These are phyloP conservation scores for Chloroceryle aenea DNA, from an alignment of 2,113 vertebrate genomes.

Conservation along the genomic window DNA sequence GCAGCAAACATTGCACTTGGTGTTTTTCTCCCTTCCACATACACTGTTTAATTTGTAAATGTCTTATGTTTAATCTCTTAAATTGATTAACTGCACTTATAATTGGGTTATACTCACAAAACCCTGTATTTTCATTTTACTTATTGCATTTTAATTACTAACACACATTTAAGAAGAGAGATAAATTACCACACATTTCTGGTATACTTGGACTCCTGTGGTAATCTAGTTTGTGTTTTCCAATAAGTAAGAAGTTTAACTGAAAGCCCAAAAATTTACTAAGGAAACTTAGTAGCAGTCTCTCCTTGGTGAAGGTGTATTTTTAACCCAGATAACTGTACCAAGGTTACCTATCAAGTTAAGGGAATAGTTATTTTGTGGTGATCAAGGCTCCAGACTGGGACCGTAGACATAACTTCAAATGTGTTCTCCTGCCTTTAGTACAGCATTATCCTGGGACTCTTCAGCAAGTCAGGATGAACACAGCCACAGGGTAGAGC, in stretches of 20 bases:
- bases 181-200: not conserved
- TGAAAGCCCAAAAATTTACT: not conserved
- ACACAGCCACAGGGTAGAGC: not conserved
- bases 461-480: not conserved
- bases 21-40: not conserved
- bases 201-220: not conserved
- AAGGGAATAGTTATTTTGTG: not conserved
- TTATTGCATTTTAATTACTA: not conserved
- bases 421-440: not conserved
- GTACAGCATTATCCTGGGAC: not conserved
- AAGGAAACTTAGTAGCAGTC: not conserved
- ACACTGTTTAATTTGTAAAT: not conserved
- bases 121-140: not conserved
- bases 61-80: not conserved
- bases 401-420: not conserved
- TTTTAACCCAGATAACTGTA: not conserved
- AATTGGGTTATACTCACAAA: not conserved
- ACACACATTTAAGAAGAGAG: not conserved
- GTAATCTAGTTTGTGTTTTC: not conserved
- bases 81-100: not conserved
- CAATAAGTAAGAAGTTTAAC: not conserved
- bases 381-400: not conserved
- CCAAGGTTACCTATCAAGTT: not conserved
- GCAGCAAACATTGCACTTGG: not conserved
- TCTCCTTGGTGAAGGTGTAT: not conserved